Conservation (phyloP, 2,888 invertebrate genomes). For the Mechanitis messenoides region DNA sequence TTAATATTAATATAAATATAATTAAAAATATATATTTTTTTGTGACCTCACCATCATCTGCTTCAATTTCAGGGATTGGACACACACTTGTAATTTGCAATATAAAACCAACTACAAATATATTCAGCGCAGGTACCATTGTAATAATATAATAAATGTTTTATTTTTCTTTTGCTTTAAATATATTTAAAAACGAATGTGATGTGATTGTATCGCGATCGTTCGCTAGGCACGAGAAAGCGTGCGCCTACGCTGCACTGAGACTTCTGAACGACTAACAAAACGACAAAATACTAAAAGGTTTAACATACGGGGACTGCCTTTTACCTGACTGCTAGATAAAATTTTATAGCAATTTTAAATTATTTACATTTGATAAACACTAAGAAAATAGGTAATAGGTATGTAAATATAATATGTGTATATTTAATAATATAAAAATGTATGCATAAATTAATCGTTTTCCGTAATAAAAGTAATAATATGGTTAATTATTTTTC, state of each 20-base stretch:
- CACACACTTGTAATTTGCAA: slow-evolving; percentile 58
- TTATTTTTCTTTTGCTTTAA: too few species aligned
- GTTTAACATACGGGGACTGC: slow-evolving; percentile 19
- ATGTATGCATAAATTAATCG: neutral
- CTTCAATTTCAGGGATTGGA: slow-evolving; percentile 59
- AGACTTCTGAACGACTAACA: slow-evolving; percentile 33
- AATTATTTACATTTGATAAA: slow-evolving; percentile 1
- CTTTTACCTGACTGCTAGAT: slow-evolving; percentile 16
- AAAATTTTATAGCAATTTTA: neutral
- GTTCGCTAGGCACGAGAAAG: slow-evolving; percentile 20
- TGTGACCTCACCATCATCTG: slow-evolving; percentile 58
- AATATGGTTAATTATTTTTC: too few species aligned
- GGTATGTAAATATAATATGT: neutral
- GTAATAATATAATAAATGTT: slow-evolving; percentile 1
- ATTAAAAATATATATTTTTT: neutral
- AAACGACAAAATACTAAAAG: slow-evolving; percentile 28
- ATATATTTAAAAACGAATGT: slow-evolving; percentile 19
- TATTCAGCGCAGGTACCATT: slow-evolving; percentile 33
- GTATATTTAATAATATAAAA: neutral
- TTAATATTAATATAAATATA: neutral
- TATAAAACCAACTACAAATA: slow-evolving; percentile 57
- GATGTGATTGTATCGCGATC: slow-evolving; percentile 21
- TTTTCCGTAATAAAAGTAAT: neutral
- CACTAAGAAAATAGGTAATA: neutral
- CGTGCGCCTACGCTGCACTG: slow-evolving; percentile 29